Base-by-base conservation (phyloP, 2,888 invertebrate genomes). In the Psococerastis gibbosa region DNA sequence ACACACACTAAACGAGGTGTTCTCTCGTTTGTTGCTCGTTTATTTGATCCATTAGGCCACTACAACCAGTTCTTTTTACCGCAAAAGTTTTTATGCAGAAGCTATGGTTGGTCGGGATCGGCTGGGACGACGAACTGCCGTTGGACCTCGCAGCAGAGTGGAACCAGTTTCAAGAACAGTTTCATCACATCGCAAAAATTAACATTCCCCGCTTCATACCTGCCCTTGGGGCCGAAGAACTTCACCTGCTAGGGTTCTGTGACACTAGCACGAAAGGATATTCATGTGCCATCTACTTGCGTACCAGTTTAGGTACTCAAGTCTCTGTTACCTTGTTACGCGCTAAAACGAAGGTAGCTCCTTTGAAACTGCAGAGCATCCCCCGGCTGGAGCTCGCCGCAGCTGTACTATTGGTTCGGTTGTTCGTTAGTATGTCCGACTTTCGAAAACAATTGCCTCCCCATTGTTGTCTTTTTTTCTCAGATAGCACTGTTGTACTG, bases 301-400 rank as follows among this genome's bases (percentile, higher is more conserved):
- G 42, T 3, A 13, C 15, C 11, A 5, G 13, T n/a, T 20, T 52
- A 2, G 47, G 48, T 16, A 43, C 48, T n/a, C 23, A 43, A 4
- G 17, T 35, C 16, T 13, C 18, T 11, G 41, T 49, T 5, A 11
- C 34, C 22, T 35, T 56, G 20, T 22, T 56, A 8, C 51, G 49
- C 20, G 46, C 56, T 2, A 55, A 57, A 46, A 50, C 52, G 2
- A 45, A 52, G 6, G 52, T 56, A 8, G 53, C 56, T 5, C 53
- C 54, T 11, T n/a, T 54, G 9, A 54, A 54, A 43, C 43, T 31
- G 4, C 43, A 49, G 3, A 47, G 52, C 1, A 32, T 52, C 9
- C 53, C 54, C 3, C 45, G 53, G 42, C 43, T 54, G 4, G 54
- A 56, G 47, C 45, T 54, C 15, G 53, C 49, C 31, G 54, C 46